Base-by-base conservation (phyloP, 1,140 invertebrate species). In the Ditylenchus dipsaci region DNA sequence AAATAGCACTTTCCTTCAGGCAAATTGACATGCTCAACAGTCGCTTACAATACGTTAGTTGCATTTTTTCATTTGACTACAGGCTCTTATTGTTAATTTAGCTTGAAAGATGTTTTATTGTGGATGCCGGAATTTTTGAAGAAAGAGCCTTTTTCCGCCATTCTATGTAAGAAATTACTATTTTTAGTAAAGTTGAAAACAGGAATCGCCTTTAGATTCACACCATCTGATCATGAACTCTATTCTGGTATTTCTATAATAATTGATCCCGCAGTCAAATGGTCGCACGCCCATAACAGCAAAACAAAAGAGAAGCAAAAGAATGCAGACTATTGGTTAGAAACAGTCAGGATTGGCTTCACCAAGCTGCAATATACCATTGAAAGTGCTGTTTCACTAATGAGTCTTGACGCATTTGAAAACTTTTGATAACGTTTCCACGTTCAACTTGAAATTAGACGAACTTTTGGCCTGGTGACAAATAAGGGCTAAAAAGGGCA, bases 21-120 rank as follows among this genome's bases (percentile, higher is more conserved):
- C 72, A 49, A 59, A 21, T 33, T 17, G 68, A 71, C 53, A 64
- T 67, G 53, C 23, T 71, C 8, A 71, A 71, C 53, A 45, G 56
- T n/a, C 19, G 69, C n/a, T 43, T 71, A 27, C 19, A 47, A 23
- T 49, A 30, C 19, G 27, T 71, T n/a, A 68, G 72, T 59, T 56
- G 33, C 0, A 72, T 69, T 71, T 71, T 38, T 11, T 38, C 26
- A 27, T 69, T n/a, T 26, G 26, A 45, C 13, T 45, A 69, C 57
- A 43, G n/a, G n/a, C n/a, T 21, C n/a, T 30, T 23, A 5, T n/a
- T 59, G n/a, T 43, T 33, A 21, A 7, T 23, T 30, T 29, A 30
- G 43, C 29, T 27, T n/a, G 60, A 53, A 68, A 61, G 33, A 69
- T 68, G 65, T 29, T 17, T 43, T 70, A 38, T 70, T 70, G 29